These are phyloP conservation scores for Indicator maculatus DNA, from an alignment of 2,113 vertebrate genomes.

Conservation along the genomic window DNA sequence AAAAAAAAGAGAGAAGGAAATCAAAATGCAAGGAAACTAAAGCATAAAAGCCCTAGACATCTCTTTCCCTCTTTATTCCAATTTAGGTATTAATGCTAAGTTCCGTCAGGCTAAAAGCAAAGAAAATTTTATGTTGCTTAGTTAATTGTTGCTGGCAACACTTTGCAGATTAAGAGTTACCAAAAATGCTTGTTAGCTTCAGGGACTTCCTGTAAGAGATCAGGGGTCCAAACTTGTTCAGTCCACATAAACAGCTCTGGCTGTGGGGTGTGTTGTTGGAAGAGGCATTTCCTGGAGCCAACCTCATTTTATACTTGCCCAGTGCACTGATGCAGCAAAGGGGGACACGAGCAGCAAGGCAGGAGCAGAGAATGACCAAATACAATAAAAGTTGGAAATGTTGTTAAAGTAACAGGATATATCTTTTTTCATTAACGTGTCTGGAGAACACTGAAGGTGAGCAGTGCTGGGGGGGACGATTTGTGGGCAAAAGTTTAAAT, in stretches of 20 bases:
- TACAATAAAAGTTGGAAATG: background rate
- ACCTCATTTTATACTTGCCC: background rate
- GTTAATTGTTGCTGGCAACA: background rate
- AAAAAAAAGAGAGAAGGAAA: background rate
- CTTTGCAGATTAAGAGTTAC: background rate
- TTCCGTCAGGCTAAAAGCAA: background rate
- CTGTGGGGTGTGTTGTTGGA: background rate
- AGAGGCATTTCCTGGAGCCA: background rate
- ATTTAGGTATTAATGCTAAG: background rate
- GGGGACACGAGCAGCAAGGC: background rate
- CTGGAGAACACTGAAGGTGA: background rate
- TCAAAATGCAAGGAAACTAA: background rate
- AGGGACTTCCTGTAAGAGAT: background rate
- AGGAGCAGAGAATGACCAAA: background rate
- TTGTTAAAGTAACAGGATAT: background rate
- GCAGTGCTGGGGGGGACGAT: background rate
- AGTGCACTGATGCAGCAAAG: fast-evolving
- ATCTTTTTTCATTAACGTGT: background rate
- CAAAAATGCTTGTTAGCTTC: background rate
- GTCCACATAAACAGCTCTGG: background rate
- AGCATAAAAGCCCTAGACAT: background rate
- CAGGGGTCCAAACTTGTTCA: background rate
- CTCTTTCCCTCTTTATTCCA: background rate
- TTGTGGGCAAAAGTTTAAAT: background rate
- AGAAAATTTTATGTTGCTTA: background rate